These are phyloP conservation scores for Vultur gryphus DNA, from an alignment of 2,797 vertebrate genomes.

Conservation along the genomic window DNA sequence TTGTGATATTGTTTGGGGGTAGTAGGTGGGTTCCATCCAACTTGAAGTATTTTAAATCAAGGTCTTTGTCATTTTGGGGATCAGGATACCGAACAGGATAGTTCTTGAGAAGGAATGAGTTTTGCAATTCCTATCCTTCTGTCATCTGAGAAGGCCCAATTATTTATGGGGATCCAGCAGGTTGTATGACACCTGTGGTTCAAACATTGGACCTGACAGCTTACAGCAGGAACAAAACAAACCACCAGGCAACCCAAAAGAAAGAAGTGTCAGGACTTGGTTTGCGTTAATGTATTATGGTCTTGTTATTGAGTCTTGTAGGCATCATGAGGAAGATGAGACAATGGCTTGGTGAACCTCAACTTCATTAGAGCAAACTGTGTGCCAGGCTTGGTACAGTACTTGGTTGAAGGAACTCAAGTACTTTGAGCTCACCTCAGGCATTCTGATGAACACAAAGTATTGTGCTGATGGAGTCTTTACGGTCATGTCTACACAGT, in stretches of 20 bases:
- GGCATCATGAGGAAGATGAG: not conserved
- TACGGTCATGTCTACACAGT: not conserved
- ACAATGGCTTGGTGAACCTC: not conserved
- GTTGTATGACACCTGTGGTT: not conserved
- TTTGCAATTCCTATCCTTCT: not conserved
- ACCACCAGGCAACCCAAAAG: not conserved
- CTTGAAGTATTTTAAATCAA: not conserved
- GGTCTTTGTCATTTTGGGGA: not conserved
- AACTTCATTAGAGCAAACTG: not conserved
- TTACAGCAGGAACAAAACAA: not conserved
- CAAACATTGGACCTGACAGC: not conserved
- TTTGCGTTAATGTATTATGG: not conserved
- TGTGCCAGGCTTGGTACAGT: not conserved
- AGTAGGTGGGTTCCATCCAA: not conserved
- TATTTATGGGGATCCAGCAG: not conserved
- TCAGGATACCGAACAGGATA: not conserved
- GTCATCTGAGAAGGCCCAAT: not conserved
- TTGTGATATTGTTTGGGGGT: not conserved
- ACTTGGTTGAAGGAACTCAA: not conserved
- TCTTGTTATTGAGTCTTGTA: not conserved
- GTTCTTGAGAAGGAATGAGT: not conserved
- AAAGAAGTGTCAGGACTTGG: not conserved
- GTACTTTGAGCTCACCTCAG: not conserved
- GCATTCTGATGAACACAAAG: not conserved
- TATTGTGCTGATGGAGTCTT: not conserved